These are phyloP conservation scores for Andricus quercusramuli DNA, from an alignment of 2,888 invertebrate genomes.

Conservation along the genomic window DNA sequence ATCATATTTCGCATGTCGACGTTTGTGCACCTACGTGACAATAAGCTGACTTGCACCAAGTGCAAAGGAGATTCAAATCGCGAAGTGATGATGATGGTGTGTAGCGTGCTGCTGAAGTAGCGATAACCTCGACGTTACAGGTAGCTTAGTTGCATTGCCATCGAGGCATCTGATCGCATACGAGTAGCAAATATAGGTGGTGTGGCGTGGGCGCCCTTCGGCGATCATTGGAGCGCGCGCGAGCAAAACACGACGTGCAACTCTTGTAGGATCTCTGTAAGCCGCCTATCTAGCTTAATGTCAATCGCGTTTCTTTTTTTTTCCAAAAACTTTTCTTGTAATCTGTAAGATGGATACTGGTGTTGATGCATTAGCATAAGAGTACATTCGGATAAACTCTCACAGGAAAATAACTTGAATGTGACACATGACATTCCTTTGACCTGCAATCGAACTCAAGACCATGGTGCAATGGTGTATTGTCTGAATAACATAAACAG, in stretches of 20 bases:
- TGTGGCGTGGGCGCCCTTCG: slow-evolving; percentile 57
- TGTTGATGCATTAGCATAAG: background rate
- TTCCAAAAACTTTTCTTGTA: slow-evolving; percentile 9
- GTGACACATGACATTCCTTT: background rate
- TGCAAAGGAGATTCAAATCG: slow-evolving; percentile 29
- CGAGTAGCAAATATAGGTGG: slow-evolving; percentile 33
- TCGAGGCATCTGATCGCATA: slow-evolving; percentile 41
- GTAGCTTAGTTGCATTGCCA: slow-evolving; percentile 50
- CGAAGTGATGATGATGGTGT: slow-evolving; percentile 37
- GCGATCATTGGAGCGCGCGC: slow-evolving; percentile 48
- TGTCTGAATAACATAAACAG: too few relatives aligned
- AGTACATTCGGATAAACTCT: background rate
- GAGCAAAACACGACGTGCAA: slow-evolving; percentile 51
- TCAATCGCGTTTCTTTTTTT: slow-evolving; percentile 63
- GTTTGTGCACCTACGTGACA: slow-evolving; percentile 7
- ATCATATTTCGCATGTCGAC: slow-evolving; percentile 2
- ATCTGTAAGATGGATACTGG: background rate
- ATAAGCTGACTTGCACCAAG: slow-evolving; percentile 15
- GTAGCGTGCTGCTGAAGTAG: slow-evolving; percentile 46
- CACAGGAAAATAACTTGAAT: background rate
- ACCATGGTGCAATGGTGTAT: too few relatives aligned
- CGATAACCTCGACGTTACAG: slow-evolving; percentile 41
- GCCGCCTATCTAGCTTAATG: slow-evolving; percentile 61
- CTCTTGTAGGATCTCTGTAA: slow-evolving; percentile 61
- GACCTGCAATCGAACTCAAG: background rate